Conservation (phyloP, 2,113 vertebrate genomes). For the Nanorana parkeri region DNA sequence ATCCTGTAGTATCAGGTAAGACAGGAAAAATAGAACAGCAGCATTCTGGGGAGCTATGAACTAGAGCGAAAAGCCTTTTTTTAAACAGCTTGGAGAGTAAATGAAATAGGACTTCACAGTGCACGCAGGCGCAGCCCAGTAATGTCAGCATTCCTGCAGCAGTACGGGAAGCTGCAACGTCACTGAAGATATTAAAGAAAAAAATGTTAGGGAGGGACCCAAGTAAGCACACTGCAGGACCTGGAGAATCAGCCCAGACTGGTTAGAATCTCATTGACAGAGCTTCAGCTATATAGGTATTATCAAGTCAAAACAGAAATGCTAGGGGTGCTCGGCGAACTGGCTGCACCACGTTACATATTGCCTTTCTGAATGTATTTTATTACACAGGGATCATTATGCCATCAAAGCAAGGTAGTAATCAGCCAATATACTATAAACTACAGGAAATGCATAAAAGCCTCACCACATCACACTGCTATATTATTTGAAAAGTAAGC, state of each 20-base stretch:
- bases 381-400: neutral
- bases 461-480: too few relatives aligned
- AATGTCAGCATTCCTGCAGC: constrained; percentile 42
- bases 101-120: neutral
- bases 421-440: neutral
- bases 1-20: constrained; percentile 26
- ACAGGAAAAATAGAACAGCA: constrained; percentile 5
- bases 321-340: neutral
- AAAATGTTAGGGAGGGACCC: constrained; percentile 13
- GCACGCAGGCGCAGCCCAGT: constrained; percentile 12
- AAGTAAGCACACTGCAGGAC: neutral
- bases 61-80: neutral
- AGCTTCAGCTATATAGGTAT: neutral
- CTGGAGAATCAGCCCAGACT: neutral
- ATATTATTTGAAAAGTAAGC: neutral
- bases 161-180: constrained; percentile 5
- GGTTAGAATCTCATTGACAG: neutral
- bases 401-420: neutral
- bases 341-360: too few relatives aligned
- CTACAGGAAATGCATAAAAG: neutral
- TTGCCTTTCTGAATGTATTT: neutral
- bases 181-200: constrained; percentile 19
- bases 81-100: constrained; percentile 14
- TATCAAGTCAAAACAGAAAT: neutral
- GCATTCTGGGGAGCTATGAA: constrained; percentile 20